Evolutionary conservation across 2,113 vertebrate genomes (phyloP), one percentile per base, ranked within the genome.

Genomic region (Austrofundulus limnaeus): DNA sequence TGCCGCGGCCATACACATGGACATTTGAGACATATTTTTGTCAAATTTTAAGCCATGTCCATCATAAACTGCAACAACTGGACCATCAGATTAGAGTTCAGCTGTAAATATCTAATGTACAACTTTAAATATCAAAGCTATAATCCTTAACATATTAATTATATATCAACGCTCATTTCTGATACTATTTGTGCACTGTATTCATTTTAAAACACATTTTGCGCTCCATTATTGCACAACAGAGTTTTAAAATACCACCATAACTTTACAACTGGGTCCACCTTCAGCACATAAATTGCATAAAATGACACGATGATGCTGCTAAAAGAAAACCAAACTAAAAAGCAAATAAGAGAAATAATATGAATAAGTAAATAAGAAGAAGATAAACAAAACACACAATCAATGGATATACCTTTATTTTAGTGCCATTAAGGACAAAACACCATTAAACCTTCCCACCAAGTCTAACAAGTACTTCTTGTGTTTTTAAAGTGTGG

Each of bases 31-130:
- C 54, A 70, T 60, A 57, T 74, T 61, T 77, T 49, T 19, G 68
- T 78, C 66, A 75, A 75, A 79, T 56, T 67, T 69, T 66, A 84
- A 79, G 72, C 77, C 49, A n/a, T 66, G 77, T 15, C 65, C 54
- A 76, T 80, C 74, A 79, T 72, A 48, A 56, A 49, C 55, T 53
- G 62, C 50, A 50, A 24, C 41, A 45, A 54, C 50, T 53, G 47
- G 23, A 31, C 28, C 65, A 12, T 15, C 39, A 52, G 58, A 84
- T 78, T 61, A 72, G 17, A 61, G 71, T 69, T 77, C 53, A 78
- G 51, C 61, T 48, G 31, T 11, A 47, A 49, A 66, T 41, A 39
- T 61, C 38, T 34, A 65, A 57, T 34, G 5, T n/a, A 23, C 39
- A 37, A n/a, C 1, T 46, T 60, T 21, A 52, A 28, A 39, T 4